Evolutionary conservation across 1,140 invertebrate species (phyloP).

Genomic region (Drosophila pectinifera): DNA sequence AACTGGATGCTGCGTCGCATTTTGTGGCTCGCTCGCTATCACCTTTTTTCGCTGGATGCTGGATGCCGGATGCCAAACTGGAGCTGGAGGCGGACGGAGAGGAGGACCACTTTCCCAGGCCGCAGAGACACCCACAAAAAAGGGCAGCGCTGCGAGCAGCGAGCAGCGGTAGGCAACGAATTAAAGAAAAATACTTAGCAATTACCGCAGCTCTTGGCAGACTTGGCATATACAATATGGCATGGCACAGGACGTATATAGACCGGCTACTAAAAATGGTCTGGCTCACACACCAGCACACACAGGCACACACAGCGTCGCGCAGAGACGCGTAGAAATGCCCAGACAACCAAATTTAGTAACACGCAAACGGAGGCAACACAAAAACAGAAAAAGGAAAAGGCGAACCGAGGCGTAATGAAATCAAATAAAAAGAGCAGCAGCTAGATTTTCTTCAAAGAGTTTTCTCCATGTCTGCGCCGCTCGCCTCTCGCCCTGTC

Average conservation of each 20-base stretch:
- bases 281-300: slow-evolving; percentile 50
- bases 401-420: slow-evolving; percentile 60
- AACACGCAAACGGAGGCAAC: slow-evolving; percentile 59
- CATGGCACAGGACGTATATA: slow-evolving; percentile 52
- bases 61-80: slow-evolving; percentile 24
- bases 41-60: slow-evolving; percentile 21
- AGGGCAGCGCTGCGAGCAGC: slow-evolving; percentile 28
- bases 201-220: slow-evolving; percentile 49
- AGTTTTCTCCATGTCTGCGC: slow-evolving; percentile 62
- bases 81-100: background rate
- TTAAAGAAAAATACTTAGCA: slow-evolving; percentile 53
- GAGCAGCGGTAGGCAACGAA: slow-evolving; percentile 17
- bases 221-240: slow-evolving; percentile 36
- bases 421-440: slow-evolving; percentile 77
- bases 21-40: slow-evolving; percentile 29
- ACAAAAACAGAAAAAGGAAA: slow-evolving; percentile 29
- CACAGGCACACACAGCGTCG: slow-evolving; percentile 1
- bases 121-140: slow-evolving; percentile 50
- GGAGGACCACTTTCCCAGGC: slow-evolving; percentile 41
- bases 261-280: slow-evolving; percentile 79
- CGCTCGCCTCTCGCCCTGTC: slow-evolving; percentile 37
- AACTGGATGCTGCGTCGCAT: slow-evolving; percentile 38
- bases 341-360: slow-evolving; percentile 82
- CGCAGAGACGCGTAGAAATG: slow-evolving; percentile 59
- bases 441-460: slow-evolving; percentile 69